Percentiles rank a stretch among this genome's conserved stretches.
Evolutionary conservation across 1,140 invertebrate genomes (phyloP).

Genomic region (Manduca sexta): DNA sequence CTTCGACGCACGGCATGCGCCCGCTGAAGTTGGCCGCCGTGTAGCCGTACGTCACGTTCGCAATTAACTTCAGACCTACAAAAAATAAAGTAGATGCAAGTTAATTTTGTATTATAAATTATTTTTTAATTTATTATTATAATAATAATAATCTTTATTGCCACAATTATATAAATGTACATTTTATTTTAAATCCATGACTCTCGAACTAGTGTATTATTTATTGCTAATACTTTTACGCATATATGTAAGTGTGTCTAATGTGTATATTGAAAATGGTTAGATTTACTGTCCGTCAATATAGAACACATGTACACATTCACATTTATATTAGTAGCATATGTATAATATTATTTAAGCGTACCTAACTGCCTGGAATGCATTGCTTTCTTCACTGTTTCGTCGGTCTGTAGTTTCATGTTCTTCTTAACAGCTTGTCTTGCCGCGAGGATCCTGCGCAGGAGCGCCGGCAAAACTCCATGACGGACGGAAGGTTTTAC

Average conservation of each 20-base stretch:
- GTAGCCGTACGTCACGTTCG: constrained; percentile 99
- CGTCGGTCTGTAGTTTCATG: constrained; percentile 87
- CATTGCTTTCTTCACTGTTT: constrained; percentile 85
- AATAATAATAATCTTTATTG: too few species aligned
- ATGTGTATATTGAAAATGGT: not conserved
- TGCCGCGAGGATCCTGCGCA: constrained; percentile 95
- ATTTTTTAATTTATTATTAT: too few species aligned
- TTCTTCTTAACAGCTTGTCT: constrained; percentile 94
- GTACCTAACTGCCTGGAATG: constrained; percentile 92
- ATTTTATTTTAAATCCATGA: too few species aligned
- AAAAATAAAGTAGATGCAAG: not conserved
- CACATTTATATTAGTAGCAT: too few species aligned
- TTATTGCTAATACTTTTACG: too few species aligned
- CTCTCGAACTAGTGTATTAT: too few species aligned
- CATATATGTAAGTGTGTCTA: too few species aligned
- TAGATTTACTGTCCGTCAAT: too few species aligned
- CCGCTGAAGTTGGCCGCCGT: constrained; percentile 98
- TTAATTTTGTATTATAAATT: too few species aligned
- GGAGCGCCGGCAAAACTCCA: constrained; percentile 93
- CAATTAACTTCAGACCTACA: constrained; percentile 92
- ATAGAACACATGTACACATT: too few species aligned
- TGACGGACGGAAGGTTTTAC: constrained; percentile 86
- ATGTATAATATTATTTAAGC: too few species aligned
- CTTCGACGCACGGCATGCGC: constrained; percentile 97
- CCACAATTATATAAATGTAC: too few species aligned